Conservation (phyloP, 1,140 invertebrate genomes). For the Varroa destructor region DNA sequence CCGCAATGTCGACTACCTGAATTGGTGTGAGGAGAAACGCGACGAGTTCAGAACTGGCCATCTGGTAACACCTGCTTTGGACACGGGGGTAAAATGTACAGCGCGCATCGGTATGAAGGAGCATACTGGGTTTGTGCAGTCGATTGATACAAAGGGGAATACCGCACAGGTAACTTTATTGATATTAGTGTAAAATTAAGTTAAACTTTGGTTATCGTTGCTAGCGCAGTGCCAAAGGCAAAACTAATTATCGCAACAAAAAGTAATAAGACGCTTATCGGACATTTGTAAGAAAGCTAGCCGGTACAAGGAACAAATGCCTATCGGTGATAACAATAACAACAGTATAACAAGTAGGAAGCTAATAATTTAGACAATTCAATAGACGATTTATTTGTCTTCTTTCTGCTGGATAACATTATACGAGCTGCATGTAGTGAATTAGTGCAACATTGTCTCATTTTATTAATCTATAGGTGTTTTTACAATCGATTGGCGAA, state of each 20-base stretch:
- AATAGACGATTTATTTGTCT: no score
- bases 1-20: conserved; percentile 17
- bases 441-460: not conserved
- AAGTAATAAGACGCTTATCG: no score
- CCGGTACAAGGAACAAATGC: no score
- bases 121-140: conserved; percentile 20
- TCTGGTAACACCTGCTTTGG: conserved; percentile 8
- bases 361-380: no score
- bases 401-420: no score
- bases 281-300: no score
- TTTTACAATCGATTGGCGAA: conserved; percentile 6
- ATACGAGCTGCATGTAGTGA: no score
- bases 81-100: conserved; percentile 1
- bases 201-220: not conserved
- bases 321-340: no score
- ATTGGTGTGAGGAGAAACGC: conserved; percentile 24
- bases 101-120: conserved; percentile 22
- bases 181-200: no score
- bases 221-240: not conserved
- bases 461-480: conserved; percentile 1
- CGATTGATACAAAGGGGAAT: conserved; percentile 6
- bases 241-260: not conserved
- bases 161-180: not conserved
- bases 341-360: no score
- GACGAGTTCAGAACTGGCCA: conserved; percentile 16